Evolutionary conservation across 2,888 invertebrate genomes (phyloP), one percentile per base, ranked within the genome.

Genomic region (Trissonchulus latispiculum): DNA sequence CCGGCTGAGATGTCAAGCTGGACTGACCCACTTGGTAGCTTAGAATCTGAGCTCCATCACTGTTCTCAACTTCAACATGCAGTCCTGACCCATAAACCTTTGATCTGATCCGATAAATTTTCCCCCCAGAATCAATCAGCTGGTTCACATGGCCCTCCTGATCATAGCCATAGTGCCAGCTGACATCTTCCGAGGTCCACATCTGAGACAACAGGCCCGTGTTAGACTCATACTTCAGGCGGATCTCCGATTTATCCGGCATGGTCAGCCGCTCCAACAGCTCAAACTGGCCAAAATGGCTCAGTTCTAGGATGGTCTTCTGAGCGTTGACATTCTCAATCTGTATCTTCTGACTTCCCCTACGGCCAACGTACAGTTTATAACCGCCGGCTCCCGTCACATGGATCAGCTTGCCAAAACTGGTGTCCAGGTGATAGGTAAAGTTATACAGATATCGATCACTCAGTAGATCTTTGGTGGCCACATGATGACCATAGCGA

Each of bases 341-440:
- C 18, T 32, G 32, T 29, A 76, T 32, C 35, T 64, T 64, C 31
- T 35, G 62, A 36, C 31, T n/a, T 32, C 62, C 48, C 32, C 36
- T 8, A 0, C 77, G 76, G 29, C 72, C 72, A 32, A 79, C 23
- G 36, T 75, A 75, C 35, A 97, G 90, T 86, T 92, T 92, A 74
- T 84, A 82, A 82, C 94, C 94, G 1, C 93, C 92, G 74, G 92
- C 91, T 84, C 95, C 95, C 1, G 92, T 93, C 1, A 97, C 94
- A 0, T 92, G 91, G 80, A 92, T 92, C 72, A 97, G 86, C 81
- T 93, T 92, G 82, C 96, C 96, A 69, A 93, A 95, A 82, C 93
- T 94, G 0, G 95, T 95, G 82, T 95, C 95, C 0, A 95, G 93
- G 78, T 93, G 95, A 86, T 97, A 97, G 33, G 95, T 87, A 87